Conservation (phyloP, 2,797 vertebrate genomes). For the Coreius guichenoti region DNA sequence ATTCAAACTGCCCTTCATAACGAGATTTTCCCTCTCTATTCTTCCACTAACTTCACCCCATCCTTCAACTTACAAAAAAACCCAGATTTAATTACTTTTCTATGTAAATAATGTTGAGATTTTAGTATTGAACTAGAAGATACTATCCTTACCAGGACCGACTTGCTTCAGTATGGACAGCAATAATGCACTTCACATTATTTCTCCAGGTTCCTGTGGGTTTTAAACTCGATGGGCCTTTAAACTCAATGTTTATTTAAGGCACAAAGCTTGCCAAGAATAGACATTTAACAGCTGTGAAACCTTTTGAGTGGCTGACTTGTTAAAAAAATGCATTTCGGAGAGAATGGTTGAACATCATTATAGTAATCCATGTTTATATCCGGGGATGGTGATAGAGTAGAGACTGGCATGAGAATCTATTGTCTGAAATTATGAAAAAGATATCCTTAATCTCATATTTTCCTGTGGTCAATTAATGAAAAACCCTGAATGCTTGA, state of each 20-base stretch:
- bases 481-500: neutral
- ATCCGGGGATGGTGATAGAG: neutral
- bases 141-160: no score
- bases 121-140: neutral
- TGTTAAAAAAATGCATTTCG: neutral
- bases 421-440: neutral
- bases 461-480: slow-evolving; percentile 5
- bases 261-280: slow-evolving; percentile 20
- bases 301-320: neutral
- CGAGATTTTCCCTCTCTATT: slow-evolving; percentile 23
- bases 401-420: neutral
- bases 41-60: neutral
- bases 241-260: slow-evolving; percentile 35
- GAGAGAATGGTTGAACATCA: neutral
- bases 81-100: slow-evolving; percentile 27
- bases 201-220: slow-evolving; percentile 7
- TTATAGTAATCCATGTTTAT: slow-evolving; percentile 35
- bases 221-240: neutral
- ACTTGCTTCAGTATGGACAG: neutral
- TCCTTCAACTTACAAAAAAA: neutral
- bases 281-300: slow-evolving; percentile 36
- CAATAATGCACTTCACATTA: slow-evolving; percentile 4
- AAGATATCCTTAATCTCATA: neutral
- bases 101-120: neutral
- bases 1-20: slow-evolving; percentile 53